phyloP scores from a whole-genome alignment of 2,888 invertebrate species.

The Axea sp. region DNA sequence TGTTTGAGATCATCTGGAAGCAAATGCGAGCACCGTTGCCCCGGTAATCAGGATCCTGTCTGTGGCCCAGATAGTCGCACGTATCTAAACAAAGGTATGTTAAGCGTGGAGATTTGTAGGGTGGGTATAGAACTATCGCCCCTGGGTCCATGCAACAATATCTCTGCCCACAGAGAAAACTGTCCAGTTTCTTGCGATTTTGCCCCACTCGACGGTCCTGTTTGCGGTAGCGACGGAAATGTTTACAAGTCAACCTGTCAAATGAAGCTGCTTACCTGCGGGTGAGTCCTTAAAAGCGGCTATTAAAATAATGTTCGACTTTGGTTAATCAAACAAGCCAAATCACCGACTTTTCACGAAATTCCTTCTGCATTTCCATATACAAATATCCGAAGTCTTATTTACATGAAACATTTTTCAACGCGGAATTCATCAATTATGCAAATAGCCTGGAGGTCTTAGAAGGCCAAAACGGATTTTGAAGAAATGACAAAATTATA shows the following conservation, averaged over 20 bases:
- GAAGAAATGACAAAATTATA: no score
- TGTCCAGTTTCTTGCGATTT: conserved; percentile 93
- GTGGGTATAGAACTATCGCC: conserved; percentile 84
- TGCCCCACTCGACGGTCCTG: conserved; percentile 92
- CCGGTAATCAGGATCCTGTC: conserved; percentile 90
- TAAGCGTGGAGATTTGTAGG: conserved; percentile 79
- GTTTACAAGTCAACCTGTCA: conserved; percentile 96
- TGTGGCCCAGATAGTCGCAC: conserved; percentile 94
- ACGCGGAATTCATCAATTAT: no score
- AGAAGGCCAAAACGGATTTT: no score
- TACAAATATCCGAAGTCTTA: no score
- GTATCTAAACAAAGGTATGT: conserved; percentile 88
- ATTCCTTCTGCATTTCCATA: no score
- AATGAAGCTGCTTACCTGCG: conserved; percentile 94
- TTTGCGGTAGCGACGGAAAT: conserved; percentile 95
- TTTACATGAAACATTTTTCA: no score
- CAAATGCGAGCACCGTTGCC: conserved; percentile 85
- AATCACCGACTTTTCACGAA: no score
- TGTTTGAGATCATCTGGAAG: conserved; percentile 81
- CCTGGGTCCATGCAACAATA: conserved; percentile 84
- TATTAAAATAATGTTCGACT: neutral
- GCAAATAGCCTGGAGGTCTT: no score
- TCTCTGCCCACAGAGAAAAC: conserved; percentile 91
- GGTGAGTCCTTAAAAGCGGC: no score
- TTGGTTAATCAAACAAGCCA: no score